Conservation (phyloP, 1,140 invertebrate genomes). For the Drosophila eugracilis region DNA sequence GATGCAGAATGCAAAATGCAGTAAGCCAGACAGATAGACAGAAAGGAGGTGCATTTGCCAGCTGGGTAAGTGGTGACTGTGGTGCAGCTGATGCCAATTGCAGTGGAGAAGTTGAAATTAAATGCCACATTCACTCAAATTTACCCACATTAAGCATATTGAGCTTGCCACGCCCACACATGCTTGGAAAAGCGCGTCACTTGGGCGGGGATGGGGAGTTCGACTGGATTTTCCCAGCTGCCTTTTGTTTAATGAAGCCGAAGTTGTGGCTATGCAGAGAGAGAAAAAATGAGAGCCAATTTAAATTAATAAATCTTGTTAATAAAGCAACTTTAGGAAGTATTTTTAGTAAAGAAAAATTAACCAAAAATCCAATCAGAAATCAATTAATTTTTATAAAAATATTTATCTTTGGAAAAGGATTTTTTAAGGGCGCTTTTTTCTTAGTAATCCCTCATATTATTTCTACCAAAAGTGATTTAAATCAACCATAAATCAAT, state of each 20-base stretch:
- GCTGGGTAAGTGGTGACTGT: conserved; percentile 32
- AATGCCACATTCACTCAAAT: conserved; percentile 50
- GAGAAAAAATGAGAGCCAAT: too few species aligned
- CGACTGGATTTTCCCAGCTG: conserved; percentile 19
- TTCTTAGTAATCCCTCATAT: too few species aligned
- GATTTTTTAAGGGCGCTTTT: too few species aligned
- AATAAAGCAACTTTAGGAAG: too few species aligned
- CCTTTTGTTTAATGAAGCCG: conserved; percentile 78
- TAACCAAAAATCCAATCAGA: neutral
- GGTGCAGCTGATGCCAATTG: conserved; percentile 38
- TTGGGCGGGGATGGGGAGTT: too few species aligned
- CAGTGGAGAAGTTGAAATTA: conserved; percentile 33
- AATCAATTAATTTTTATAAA: neutral
- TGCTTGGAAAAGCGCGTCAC: conserved; percentile 1
- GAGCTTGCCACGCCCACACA: conserved; percentile 38
- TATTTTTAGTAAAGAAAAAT: too few species aligned
- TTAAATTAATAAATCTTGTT: too few species aligned
- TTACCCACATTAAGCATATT: conserved; percentile 61
- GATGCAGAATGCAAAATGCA: conserved; percentile 4
- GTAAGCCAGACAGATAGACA: neutral
- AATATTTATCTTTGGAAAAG: neutral
- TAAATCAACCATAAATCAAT: neutral
- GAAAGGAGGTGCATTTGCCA: conserved; percentile 17
- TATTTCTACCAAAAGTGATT: too few species aligned
- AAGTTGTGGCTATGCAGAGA: conserved; percentile 54